Percentiles rank a stretch among this genome's conserved stretches.
These are phyloP conservation scores for Melanotaenia maccullochi DNA, from an alignment of 2,797 vertebrate genomes.

Conservation along the genomic window DNA sequence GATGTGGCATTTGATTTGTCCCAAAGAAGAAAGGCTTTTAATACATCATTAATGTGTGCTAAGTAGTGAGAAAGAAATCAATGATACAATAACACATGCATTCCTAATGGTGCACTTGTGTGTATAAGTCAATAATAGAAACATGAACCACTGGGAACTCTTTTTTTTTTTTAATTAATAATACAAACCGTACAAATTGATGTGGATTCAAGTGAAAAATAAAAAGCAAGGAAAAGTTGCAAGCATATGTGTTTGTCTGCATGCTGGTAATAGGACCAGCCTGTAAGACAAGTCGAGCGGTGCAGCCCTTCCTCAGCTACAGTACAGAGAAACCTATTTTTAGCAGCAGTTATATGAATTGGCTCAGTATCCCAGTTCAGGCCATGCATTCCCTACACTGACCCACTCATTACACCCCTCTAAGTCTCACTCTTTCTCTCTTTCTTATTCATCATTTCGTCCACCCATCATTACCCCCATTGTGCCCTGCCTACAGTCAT, in stretches of 20 bases:
- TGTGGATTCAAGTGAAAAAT: neutral
- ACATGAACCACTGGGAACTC: no score
- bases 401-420: conserved; percentile 68
- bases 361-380: conserved; percentile 79
- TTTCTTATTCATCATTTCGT: conserved; percentile 64
- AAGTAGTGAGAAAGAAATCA: neutral
- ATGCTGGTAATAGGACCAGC: conserved; percentile 46
- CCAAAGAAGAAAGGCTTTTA: neutral
- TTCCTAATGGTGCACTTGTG: no score
- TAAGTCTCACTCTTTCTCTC: conserved; percentile 41
- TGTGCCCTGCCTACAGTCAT: conserved; percentile 57
- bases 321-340: conserved; percentile 77
- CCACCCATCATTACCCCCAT: conserved; percentile 63
- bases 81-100: no score
- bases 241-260: conserved; percentile 46
- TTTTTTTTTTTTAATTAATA: no score
- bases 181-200: neutral
- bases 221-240: conserved; percentile 22
- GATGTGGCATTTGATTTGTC: neutral
- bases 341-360: conserved; percentile 84
- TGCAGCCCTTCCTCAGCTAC: conserved; percentile 58
- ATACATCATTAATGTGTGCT: neutral
- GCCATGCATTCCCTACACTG: conserved; percentile 67
- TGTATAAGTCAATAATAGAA: no score
- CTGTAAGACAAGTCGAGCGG: conserved; percentile 41